Base-by-base conservation (phyloP, 2,888 invertebrate species). In the Lithophane socia region DNA sequence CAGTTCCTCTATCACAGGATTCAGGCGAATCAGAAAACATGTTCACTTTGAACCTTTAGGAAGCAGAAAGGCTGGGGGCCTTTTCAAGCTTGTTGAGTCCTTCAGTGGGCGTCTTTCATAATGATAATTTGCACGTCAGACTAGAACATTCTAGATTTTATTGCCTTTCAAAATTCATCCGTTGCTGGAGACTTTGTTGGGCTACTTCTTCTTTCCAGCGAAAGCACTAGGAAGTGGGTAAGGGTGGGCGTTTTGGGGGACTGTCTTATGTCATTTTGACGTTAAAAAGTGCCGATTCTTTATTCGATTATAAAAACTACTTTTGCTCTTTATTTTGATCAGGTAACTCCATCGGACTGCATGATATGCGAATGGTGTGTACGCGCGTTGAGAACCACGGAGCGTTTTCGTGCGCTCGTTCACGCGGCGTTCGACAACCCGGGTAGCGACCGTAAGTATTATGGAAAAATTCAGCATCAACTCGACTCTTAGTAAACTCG, bases 301-400 rank as follows among this genome's bases (percentile, higher is more conserved):
- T 10, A 24, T 24, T 58, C 13, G 24, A 58, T 12, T 58, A 24
- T 29, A 29, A 29, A 29, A 7, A 16, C 24, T 24, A 29, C 24
- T 60, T 60, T 60, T 24, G 24, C 5, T 29, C 29, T 54, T 21
- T 54, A 54, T 21, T 54, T 60, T 16, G 9, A 29, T 66, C 24
- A 94, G 94, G 93, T 92, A 0, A 75, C 88, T 0, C 85, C 90
- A 12, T 52, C 89, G 0, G 91, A 93, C n/a, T 87, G 91, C 52
- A 85, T 92, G 90, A 92, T 94, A 16, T 94, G 94, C 63, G 93
- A 93, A 21, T 87, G 88, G 72, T 94, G 94, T 29, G 86, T 92
- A 0, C 87, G 89, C 0, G 92, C 93, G 13, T 80, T 94, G 65
- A 84, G 90, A 2, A 91, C 82, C 58, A 90, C 91, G 2, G 90